These are phyloP conservation scores for human DNA, from an alignment of 2,113 vertebrate species.

Conservation along the genomic window DNA sequence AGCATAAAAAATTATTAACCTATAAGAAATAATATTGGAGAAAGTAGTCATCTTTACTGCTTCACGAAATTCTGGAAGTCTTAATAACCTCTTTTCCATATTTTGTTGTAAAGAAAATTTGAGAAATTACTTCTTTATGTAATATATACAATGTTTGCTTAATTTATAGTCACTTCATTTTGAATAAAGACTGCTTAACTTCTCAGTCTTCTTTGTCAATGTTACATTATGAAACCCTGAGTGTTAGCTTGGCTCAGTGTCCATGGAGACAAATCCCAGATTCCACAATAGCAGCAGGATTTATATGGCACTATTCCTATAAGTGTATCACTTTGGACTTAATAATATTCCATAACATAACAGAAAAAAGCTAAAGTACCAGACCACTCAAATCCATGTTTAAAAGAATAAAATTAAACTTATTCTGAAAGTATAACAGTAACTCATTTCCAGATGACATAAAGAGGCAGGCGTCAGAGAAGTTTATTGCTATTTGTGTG, in stretches of 20 bases:
- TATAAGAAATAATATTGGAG: not conserved
- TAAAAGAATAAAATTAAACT: conserved; percentile 69
- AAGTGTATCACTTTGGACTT: conserved; percentile 24
- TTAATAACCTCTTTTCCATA: not conserved
- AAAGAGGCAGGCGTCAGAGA: conserved; percentile 44
- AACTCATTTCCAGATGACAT: conserved; percentile 32
- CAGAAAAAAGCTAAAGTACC: conserved; percentile 50
- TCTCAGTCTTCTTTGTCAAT: not conserved
- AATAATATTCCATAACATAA: conserved; percentile 55
- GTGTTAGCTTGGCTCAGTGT: conserved; percentile 64
- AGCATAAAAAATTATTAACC: not conserved
- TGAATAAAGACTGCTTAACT: conserved; percentile 51
- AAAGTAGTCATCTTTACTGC: not conserved
- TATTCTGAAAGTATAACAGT: conserved; percentile 53
- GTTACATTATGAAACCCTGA: conserved; percentile 56
- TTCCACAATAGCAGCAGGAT: conserved; percentile 52
- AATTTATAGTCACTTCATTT: conserved; percentile 54
- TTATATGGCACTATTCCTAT: conserved; percentile 41
- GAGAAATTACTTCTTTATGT: not conserved
- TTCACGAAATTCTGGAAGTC: not conserved
- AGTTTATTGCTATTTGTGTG: conserved; percentile 48
- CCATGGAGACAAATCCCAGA: conserved; percentile 54
- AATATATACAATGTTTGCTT: not conserved
- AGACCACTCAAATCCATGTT: not conserved
- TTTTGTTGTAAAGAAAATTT: not conserved